Percentiles rank a stretch among this genome's conserved stretches.
Evolutionary conservation across 2,888 invertebrate species (phyloP).

Genomic region (Cheilosia grossa): DNA sequence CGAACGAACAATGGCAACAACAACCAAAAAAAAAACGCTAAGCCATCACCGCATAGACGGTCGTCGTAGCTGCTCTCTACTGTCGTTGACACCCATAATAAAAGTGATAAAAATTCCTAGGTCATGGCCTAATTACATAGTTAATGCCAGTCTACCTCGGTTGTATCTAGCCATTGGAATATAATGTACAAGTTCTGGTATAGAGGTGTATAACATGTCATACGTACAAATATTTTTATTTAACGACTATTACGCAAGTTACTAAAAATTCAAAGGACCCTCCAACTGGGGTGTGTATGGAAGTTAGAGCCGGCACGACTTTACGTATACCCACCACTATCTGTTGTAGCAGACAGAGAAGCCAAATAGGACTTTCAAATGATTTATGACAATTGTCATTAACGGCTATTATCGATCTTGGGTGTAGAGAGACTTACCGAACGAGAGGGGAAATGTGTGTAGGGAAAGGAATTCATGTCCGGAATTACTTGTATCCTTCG

Average conservation of each 20-base stretch:
- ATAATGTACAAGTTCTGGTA: slow-evolving; percentile 38
- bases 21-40: slow-evolving; percentile 24
- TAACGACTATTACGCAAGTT: slow-evolving; percentile 66
- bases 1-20: slow-evolving; percentile 49
- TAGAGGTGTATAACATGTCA: slow-evolving; percentile 25
- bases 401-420: slow-evolving; percentile 76
- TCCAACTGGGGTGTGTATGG: slow-evolving; percentile 41
- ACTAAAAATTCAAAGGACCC: slow-evolving; percentile 66
- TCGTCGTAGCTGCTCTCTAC: slow-evolving; percentile 49
- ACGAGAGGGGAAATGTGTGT: background rate
- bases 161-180: background rate
- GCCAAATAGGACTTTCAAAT: slow-evolving; percentile 76
- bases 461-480: slow-evolving; percentile 66
- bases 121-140: slow-evolving; percentile 75
- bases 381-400: slow-evolving; percentile 82
- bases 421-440: slow-evolving; percentile 30
- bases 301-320: background rate
- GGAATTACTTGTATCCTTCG: slow-evolving; percentile 70
- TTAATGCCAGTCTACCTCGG: slow-evolving; percentile 68
- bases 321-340: no score
- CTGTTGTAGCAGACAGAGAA: slow-evolving; percentile 1
- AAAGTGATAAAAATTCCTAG: slow-evolving; percentile 75
- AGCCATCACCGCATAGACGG: slow-evolving; percentile 38
- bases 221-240: slow-evolving; percentile 59
- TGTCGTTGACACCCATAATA: slow-evolving; percentile 71